Percentiles rank a stretch among this genome's conserved stretches.
phyloP scores from a whole-genome alignment of 2,888 invertebrate species.

The Acleris emargana region DNA sequence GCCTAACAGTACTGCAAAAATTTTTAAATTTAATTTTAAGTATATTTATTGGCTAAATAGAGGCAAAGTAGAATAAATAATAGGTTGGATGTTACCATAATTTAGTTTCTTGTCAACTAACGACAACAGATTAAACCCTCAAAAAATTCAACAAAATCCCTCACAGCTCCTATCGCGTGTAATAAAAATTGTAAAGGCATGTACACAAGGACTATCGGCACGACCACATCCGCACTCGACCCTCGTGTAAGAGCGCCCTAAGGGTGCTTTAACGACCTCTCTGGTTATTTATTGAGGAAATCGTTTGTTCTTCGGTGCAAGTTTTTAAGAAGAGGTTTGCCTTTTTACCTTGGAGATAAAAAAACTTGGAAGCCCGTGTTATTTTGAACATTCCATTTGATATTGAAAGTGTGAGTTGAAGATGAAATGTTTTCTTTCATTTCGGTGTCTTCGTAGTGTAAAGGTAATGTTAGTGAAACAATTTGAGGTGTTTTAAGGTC shows the following conservation, averaged over 20 bases:
- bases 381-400: too few species aligned
- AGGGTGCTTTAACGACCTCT: slow-evolving; percentile 17
- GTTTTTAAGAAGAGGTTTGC: slow-evolving; percentile 10
- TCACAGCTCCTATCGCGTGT: neutral
- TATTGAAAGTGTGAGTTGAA: too few species aligned
- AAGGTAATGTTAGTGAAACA: too few species aligned
- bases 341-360: neutral
- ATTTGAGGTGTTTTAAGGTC: too few species aligned
- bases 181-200: slow-evolving; percentile 16
- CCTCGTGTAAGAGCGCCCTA: slow-evolving; percentile 8
- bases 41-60: too few species aligned
- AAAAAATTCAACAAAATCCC: neutral
- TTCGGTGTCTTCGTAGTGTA: too few species aligned
- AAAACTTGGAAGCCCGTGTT: too few species aligned
- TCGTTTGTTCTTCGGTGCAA: slow-evolving; percentile 15
- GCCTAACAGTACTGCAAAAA: too few species aligned
- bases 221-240: slow-evolving; percentile 13
- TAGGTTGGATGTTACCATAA: too few species aligned
- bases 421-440: too few species aligned
- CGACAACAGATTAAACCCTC: neutral
- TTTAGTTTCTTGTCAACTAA: neutral
- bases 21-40: too few species aligned
- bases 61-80: too few species aligned
- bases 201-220: slow-evolving; percentile 10
- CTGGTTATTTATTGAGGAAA: slow-evolving; percentile 16